Evolutionary conservation across 2,113 vertebrate species (phyloP), one percentile per base, ranked within the genome.

Genomic region (Amazona guildingii): DNA sequence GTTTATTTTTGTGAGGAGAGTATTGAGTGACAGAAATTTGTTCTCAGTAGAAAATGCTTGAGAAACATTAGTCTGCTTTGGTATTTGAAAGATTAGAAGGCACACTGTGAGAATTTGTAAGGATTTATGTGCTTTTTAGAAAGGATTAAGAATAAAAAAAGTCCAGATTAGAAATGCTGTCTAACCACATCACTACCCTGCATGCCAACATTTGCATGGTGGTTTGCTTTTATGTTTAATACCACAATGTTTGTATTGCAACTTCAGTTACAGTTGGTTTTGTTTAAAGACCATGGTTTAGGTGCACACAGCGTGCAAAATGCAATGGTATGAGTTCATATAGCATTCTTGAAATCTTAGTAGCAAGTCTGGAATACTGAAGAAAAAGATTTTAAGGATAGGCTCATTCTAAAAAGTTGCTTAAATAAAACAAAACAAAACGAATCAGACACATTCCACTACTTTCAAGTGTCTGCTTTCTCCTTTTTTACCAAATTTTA

Each of bases 51-150:
- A 94, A 97, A 96, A 94, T 74, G 31, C 57, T 95, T 94, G 93
- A 92, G 94, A 94, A 61, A 64, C 54, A 37, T 94, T 88, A 80
- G 57, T 92, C 92, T 78, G n/a, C 66, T 62, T 74, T 15, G 27
- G 95, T 88, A 94, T 97, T 97, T 97, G 91, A 92, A 91, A 43
- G 96, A 94, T 98, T 96, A 98, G 87, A 90, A 73, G 67, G 70
- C 79, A 92, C 57, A 77, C 84, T 84, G 76, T 96, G 94, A 95
- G 95, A 96, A 96, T 97, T 96, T 97, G 97, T 98, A 86, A 63
- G 96, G 96, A 94, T 97, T 96, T 95, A 74, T 83, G 88, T 88
- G 78, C 95, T 91, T 94, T 95, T 92, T 86, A 46, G 90, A 95
- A 90, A 85, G 87, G 97, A 97, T 97, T 97, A 97, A 95, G 70